phyloP scores from a whole-genome alignment of 2,113 vertebrate species.

The Crotophaga sulcirostris region DNA sequence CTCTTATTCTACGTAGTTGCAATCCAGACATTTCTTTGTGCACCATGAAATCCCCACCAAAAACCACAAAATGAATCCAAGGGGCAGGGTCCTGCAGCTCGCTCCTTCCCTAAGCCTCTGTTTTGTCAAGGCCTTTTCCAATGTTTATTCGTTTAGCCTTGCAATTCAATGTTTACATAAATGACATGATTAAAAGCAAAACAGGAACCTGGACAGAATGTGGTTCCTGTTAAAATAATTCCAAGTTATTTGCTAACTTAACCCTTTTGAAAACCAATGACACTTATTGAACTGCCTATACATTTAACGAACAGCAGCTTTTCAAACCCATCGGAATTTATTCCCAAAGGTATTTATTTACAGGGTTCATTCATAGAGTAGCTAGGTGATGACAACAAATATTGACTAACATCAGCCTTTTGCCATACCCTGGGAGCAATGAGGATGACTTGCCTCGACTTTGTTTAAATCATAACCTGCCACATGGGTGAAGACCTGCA shows the following conservation, averaged over 20 bases:
- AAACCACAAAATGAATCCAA: background rate
- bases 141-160: slow-evolving; percentile 40
- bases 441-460: background rate
- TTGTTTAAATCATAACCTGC: background rate
- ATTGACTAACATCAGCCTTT: background rate
- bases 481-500: background rate
- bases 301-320: background rate
- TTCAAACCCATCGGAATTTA: background rate
- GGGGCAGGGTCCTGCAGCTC: background rate
- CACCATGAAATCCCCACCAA: background rate
- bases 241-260: background rate
- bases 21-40: background rate
- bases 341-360: background rate
- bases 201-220: slow-evolving; percentile 11
- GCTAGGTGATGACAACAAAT: background rate
- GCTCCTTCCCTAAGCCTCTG: background rate
- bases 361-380: background rate
- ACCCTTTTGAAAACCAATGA: background rate
- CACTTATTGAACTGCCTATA: background rate
- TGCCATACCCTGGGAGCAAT: background rate
- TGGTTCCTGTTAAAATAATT: slow-evolving; percentile 38
- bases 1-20: background rate
- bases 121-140: slow-evolving; percentile 22
- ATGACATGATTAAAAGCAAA: slow-evolving; percentile 49
- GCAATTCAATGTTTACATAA: slow-evolving; percentile 37